Evolutionary conservation across 92 coral and sea anemone genomes (phyloP).

Genomic region (Porites cylindrica): DNA sequence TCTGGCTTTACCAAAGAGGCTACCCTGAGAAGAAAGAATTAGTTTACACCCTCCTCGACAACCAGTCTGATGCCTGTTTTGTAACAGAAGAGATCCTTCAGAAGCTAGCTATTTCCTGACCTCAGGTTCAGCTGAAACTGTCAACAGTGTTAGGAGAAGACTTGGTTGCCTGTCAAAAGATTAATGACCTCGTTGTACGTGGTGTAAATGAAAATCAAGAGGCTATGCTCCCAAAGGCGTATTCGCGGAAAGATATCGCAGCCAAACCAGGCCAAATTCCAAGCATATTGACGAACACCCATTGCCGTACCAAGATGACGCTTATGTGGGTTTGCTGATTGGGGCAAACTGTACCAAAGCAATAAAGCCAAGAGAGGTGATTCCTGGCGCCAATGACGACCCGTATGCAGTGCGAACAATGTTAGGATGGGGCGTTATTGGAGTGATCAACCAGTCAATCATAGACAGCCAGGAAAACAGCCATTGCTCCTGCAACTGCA

Average conservation of each 20-base stretch:
- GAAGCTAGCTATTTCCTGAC: slow-evolving; percentile 11
- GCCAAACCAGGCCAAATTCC: slow-evolving; percentile 62
- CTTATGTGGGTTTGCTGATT: slow-evolving; percentile 24
- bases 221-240: slow-evolving; percentile 49
- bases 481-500: slow-evolving; percentile 5
- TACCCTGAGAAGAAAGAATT: slow-evolving; percentile 13
- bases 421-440: slow-evolving; percentile 26
- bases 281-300: neutral
- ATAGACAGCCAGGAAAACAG: too few species aligned
- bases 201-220: slow-evolving; percentile 41
- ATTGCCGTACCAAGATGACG: neutral
- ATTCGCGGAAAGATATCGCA: slow-evolving; percentile 58
- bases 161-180: slow-evolving; percentile 18
- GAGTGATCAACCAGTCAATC: too few species aligned
- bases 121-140: neutral
- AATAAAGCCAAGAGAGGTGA: neutral
- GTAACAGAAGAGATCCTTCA: slow-evolving; percentile 18
- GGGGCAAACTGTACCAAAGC: too few species aligned
- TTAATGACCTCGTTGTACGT: slow-evolving; percentile 39
- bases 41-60: slow-evolving; percentile 44
- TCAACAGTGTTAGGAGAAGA: slow-evolving; percentile 48
- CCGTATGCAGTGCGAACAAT: slow-evolving; percentile 32
- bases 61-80: slow-evolving; percentile 56
- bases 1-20: slow-evolving; percentile 43
- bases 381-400: slow-evolving; percentile 10